Conservation (phyloP, 2,888 invertebrate genomes). For the Brenthis ino region DNA sequence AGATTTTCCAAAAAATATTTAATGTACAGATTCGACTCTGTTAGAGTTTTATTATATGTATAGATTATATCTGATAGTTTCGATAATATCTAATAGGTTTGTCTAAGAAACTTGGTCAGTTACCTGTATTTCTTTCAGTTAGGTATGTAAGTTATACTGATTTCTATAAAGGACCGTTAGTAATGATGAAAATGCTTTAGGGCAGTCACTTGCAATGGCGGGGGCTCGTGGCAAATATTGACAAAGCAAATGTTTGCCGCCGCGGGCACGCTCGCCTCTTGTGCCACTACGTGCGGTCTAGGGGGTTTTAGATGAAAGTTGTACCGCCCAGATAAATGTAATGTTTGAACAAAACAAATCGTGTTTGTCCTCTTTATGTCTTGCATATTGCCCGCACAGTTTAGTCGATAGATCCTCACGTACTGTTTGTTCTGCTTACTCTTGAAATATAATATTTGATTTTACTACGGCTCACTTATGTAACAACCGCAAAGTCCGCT, state of each 20-base stretch:
- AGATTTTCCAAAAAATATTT: no score
- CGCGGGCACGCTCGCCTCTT: constrained; percentile 67
- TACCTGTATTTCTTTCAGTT: background rate
- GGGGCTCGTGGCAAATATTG: constrained; percentile 73
- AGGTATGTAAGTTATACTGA: constrained; percentile 30
- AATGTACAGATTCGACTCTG: no score
- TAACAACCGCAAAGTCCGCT: constrained; percentile 15
- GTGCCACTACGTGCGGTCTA: constrained; percentile 61
- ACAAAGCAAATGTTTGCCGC: constrained; percentile 71
- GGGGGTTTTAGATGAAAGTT: constrained; percentile 61
- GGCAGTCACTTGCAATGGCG: constrained; percentile 63
- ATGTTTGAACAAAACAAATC: constrained; percentile 74
- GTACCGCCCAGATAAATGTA: constrained; percentile 64
- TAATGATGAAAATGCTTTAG: constrained; percentile 45
- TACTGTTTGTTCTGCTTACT: constrained; percentile 61
- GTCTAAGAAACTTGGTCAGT: background rate
- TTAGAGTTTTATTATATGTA: no score
- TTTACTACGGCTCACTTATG: constrained; percentile 21
- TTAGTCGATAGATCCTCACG: constrained; percentile 66
- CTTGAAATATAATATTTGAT: constrained; percentile 38
- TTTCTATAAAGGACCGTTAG: constrained; percentile 43
- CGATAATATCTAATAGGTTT: background rate
- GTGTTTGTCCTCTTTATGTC: constrained; percentile 71
- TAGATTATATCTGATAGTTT: no score
- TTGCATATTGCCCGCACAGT: constrained; percentile 61